These are phyloP conservation scores for Dinocampus coccinellae DNA, from an alignment of 2,888 invertebrate genomes.

Conservation along the genomic window DNA sequence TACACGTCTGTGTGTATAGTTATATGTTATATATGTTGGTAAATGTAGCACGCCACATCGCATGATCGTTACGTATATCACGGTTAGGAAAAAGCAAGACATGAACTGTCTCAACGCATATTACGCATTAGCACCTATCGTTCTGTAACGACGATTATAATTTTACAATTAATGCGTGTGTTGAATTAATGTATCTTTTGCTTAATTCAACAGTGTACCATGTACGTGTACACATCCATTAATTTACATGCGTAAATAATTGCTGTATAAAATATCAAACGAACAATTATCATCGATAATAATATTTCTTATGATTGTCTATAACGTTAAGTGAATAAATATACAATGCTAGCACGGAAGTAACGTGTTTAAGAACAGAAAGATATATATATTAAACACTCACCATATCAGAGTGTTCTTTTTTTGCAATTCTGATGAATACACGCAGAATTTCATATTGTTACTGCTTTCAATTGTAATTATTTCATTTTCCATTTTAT, in stretches of 20 bases:
- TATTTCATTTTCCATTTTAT: constrained; percentile 72
- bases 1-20: no score
- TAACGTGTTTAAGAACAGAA: background rate
- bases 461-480: constrained; percentile 64
- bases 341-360: background rate
- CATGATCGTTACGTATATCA: constrained; percentile 46
- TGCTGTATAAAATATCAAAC: background rate
- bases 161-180: constrained; percentile 21
- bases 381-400: constrained; percentile 35
- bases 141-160: constrained; percentile 27
- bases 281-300: constrained; percentile 9
- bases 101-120: constrained; percentile 23
- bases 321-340: background rate
- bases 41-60: constrained; percentile 48
- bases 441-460: constrained; percentile 64
- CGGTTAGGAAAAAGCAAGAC: constrained; percentile 32
- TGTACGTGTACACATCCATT: background rate
- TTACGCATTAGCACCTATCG: constrained; percentile 41
- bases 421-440: constrained; percentile 60
- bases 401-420: constrained; percentile 63
- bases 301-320: background rate
- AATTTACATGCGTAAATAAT: background rate
- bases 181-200: constrained; percentile 33
- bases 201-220: constrained; percentile 14
- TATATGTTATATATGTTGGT: constrained; percentile 32